phyloP scores from a whole-genome alignment of 2,113 vertebrate genomes.

The Ochotona curzoniae region DNA sequence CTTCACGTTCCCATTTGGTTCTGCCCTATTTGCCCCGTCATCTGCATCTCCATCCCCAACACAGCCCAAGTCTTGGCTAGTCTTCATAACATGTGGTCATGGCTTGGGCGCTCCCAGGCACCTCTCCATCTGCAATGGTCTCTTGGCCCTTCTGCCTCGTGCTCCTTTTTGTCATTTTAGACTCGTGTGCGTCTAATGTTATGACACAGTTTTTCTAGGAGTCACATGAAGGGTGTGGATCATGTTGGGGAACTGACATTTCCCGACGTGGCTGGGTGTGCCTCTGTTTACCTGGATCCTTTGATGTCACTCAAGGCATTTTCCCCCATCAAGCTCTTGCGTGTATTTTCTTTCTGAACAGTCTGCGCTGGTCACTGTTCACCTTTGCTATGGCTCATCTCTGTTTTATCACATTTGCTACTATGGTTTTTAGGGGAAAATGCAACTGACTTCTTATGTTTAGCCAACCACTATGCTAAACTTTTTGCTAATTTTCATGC shows the following conservation, averaged over 20 bases:
- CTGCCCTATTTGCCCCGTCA: too few species aligned
- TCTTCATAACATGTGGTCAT: neutral
- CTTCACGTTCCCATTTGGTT: too few species aligned
- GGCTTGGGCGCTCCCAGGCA: neutral
- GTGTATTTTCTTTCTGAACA: too few species aligned
- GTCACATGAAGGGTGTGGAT: neutral
- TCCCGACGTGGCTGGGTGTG: neutral
- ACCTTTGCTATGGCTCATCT: too few species aligned
- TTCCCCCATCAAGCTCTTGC: too few species aligned
- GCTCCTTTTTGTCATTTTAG: neutral
- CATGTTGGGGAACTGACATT: neutral
- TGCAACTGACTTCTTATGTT: neutral
- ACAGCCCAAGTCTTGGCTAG: too few species aligned
- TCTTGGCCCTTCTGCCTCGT: neutral
- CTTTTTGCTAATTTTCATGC: neutral
- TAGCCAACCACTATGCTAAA: neutral
- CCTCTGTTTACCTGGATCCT: too few species aligned
- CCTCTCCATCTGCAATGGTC: neutral
- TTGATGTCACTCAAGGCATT: too few species aligned
- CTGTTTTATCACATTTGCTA: too few species aligned
- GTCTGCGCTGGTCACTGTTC: too few species aligned
- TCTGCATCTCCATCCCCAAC: too few species aligned
- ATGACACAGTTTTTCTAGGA: neutral
- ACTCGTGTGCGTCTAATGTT: neutral
- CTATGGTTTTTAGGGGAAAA: neutral